Base-by-base conservation (phyloP, 2,888 invertebrate genomes). In the Leptogaster cylindrica region DNA sequence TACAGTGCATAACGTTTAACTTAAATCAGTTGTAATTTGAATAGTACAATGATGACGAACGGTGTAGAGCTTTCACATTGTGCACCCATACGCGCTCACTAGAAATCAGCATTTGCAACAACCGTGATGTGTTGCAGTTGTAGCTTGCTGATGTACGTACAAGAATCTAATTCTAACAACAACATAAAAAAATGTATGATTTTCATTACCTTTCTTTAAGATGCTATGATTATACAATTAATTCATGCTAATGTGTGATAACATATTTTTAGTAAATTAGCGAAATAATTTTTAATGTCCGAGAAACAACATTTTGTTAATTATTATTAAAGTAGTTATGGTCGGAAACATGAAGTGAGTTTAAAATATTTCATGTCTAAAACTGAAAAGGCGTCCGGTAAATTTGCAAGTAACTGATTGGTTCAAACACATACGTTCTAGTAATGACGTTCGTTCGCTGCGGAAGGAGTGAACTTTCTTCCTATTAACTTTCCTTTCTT, bases 191-290 rank as follows among this genome's bases (percentile, higher is more conserved):
- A 46, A 25, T 7, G 46, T 23, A 12, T 18, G 12, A 4, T 46
- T 20, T 46, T 18, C 46, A 46, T 23, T 23, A 5, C 5, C n/a
- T 46, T 44, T 44, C 44, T 16, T 44, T 44, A 18, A 16, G 10
- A 44, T 16, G 20, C 46, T 46, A 46, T 23, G n/a, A 23, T 6
- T 7, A 20, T n/a, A 41, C 14, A n/a, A 23, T 46, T 46, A 46
- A 46, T 46, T 46, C 46, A 46, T 23, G 12, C 46, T 23, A 46
- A 46, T n/a, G 46, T 46, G 46, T 46, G 46, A 46, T 46, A 44
- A 46, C 2, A 46, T 46, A 25, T 46, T 46, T 46, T 25, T 46
- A 46, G 46, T 23, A 18, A 44, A 23, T 10, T 44, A 44, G 46
- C 6, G 20, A 23, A 23, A n/a, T 10, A 20, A 46, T 8, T 46